These are phyloP conservation scores for Synodontis membranacea DNA, from an alignment of 2,113 vertebrate genomes.

Conservation along the genomic window DNA sequence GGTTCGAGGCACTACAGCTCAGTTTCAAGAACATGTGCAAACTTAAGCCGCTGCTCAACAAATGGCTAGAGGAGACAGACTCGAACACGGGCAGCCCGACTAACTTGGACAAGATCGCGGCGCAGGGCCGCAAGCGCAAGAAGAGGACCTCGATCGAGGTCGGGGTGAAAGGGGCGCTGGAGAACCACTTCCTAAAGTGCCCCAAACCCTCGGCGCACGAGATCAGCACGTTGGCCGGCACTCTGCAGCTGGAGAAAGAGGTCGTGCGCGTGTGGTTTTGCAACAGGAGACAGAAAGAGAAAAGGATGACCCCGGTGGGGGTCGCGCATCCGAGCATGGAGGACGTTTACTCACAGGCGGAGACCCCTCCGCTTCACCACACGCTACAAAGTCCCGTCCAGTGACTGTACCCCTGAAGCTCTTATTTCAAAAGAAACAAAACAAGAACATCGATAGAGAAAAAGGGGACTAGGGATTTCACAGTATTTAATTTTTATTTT, in stretches of 20 bases:
- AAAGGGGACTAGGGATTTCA: conserved; percentile 77
- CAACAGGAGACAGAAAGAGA: conserved; percentile 99
- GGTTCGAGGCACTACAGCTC: conserved; percentile 97
- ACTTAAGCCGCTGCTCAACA: conserved; percentile 94
- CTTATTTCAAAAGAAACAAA: conserved; percentile 56
- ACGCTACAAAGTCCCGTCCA: conserved; percentile 91
- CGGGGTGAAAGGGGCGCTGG: conserved; percentile 95
- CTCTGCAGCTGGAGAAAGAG: conserved; percentile 98
- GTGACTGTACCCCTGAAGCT: conserved; percentile 81
- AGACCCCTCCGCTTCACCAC: conserved; percentile 92
- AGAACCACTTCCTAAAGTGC: conserved; percentile 98
- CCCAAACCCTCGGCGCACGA: conserved; percentile 98
- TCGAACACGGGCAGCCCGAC: conserved; percentile 95
- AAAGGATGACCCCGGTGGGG: conserved; percentile 96
- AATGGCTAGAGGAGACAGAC: conserved; percentile 99
- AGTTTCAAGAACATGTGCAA: conserved; percentile 99
- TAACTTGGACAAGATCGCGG: conserved; percentile 98
- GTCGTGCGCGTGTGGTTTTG: conserved; percentile 99
- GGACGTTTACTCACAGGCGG: conserved; percentile 95
- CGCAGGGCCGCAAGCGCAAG: conserved; percentile 97
- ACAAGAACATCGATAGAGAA: conserved; percentile 48
- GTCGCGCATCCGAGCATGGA: conserved; percentile 94
- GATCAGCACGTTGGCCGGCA: conserved; percentile 94
- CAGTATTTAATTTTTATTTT: conserved; percentile 72
- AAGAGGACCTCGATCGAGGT: conserved; percentile 99